phyloP scores from a whole-genome alignment of 2,113 vertebrate species.

The Pseudorasbora parva region DNA sequence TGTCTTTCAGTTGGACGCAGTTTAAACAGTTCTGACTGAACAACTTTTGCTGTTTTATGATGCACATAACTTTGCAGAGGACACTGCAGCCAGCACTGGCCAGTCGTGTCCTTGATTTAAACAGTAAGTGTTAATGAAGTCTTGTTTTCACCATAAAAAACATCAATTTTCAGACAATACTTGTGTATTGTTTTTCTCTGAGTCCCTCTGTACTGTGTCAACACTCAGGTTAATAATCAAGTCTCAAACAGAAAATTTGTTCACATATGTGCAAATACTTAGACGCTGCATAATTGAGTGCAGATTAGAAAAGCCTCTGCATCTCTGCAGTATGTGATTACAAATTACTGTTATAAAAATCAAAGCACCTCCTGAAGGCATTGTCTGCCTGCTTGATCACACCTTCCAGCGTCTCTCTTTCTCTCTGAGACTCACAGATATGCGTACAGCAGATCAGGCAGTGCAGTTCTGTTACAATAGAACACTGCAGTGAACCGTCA shows the following conservation, averaged over 20 bases:
- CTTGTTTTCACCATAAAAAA: slow-evolving; percentile 27
- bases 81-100: slow-evolving; percentile 15
- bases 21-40: not conserved
- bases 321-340: slow-evolving; percentile 5
- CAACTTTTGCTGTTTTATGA: slow-evolving; percentile 1
- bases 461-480: slow-evolving; percentile 21
- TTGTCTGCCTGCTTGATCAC: not conserved
- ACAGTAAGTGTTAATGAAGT: not conserved
- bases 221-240: slow-evolving; percentile 62
- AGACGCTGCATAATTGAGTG: not conserved
- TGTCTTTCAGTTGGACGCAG: not conserved
- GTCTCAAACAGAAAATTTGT: slow-evolving; percentile 44
- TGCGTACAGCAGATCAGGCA: not conserved
- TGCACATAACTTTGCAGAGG: slow-evolving; percentile 9
- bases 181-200: slow-evolving; percentile 30
- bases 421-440: slow-evolving; percentile 48
- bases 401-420: slow-evolving; percentile 49
- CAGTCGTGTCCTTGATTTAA: slow-evolving; percentile 16
- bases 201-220: slow-evolving; percentile 48
- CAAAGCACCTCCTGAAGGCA: slow-evolving; percentile 18
- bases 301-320: not conserved
- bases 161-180: slow-evolving; percentile 27
- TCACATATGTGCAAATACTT: slow-evolving; percentile 19
- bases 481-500: slow-evolving; percentile 46
- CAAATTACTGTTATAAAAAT: slow-evolving; percentile 5